Base-by-base conservation (phyloP, 2,888 invertebrate species). In the Meteorus cinctellus region DNA sequence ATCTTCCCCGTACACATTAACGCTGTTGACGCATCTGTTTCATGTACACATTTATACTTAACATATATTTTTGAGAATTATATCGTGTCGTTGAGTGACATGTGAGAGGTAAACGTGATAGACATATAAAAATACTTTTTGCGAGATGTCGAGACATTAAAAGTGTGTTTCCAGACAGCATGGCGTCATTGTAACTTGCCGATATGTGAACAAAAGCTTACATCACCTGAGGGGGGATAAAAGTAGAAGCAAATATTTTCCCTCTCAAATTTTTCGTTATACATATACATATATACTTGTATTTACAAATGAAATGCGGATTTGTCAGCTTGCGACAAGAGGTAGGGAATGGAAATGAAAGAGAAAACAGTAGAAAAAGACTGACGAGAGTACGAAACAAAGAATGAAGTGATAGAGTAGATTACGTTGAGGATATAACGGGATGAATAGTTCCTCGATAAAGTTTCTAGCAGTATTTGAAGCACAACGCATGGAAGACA, bases 31-130 rank as follows among this genome's bases (percentile, higher is more conserved):
- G 29, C 31, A 62, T 62, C 14, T 62, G 16, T 62, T 12, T 60
- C 59, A n/a, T 48, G n/a, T 48, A 48, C 48, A 48, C n/a, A 48
- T 48, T 16, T 48, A 48, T 14, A 48, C 19, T 19, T 24, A 55
- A 48, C 10, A 55, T 55, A 55, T 62, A 5, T 31, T 16, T 31
- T 29, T 14, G 27, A 29, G 12, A 29, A 62, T 16, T 62, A 62
- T 2, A 4, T 31, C 16, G 19, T 19, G 6, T 8, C 19, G n/a
- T 19, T 6, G 55, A 62, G 14, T 62, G 31, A 29, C 62, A 31
- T 16, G 62, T 62, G 27, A 62, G 29, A 62, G 29, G 16, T n/a
- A 62, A 29, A 62, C 31, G 62, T 62, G 29, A 62, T 29, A 62
- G 62, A 62, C 62, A 62, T 31, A 31, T 62, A 55, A 24, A 19